Percentiles rank a stretch among this genome's conserved stretches.
Evolutionary conservation across 2,113 vertebrate species (phyloP).

Genomic region (Peucedramus taeniatus): DNA sequence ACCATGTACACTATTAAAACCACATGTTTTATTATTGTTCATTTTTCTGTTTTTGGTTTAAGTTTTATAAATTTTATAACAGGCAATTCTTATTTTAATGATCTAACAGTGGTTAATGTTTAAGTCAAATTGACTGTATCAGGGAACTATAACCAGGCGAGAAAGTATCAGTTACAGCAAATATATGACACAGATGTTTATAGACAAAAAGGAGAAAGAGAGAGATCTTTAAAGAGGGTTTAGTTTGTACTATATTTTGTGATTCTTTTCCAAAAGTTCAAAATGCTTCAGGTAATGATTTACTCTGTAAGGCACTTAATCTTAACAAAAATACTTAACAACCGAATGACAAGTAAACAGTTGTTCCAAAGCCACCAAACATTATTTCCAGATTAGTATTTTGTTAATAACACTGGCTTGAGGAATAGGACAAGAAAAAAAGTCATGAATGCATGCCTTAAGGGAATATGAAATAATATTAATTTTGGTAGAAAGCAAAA

Average conservation of each 20-base stretch:
- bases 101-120: slow-evolving; percentile 21
- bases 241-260: not conserved
- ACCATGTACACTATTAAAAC: slow-evolving; percentile 8
- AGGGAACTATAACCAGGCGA: not conserved
- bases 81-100: not conserved
- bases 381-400: not conserved
- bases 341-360: not conserved
- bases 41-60: slow-evolving; percentile 29
- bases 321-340: not conserved
- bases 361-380: not conserved
- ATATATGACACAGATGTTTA: slow-evolving; percentile 26
- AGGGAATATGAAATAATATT: not conserved
- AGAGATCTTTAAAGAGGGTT: not conserved
- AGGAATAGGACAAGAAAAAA: not conserved
- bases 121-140: slow-evolving; percentile 37
- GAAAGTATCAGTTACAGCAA: slow-evolving; percentile 42
- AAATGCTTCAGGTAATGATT: not conserved
- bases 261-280: not conserved
- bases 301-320: not conserved
- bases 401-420: not conserved
- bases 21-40: not conserved
- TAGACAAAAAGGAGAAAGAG: not conserved
- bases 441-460: not conserved
- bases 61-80: slow-evolving; percentile 36
- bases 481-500: not conserved